Evolutionary conservation across 2,113 vertebrate genomes (phyloP).

Genomic region (Heptranchias perlo): DNA sequence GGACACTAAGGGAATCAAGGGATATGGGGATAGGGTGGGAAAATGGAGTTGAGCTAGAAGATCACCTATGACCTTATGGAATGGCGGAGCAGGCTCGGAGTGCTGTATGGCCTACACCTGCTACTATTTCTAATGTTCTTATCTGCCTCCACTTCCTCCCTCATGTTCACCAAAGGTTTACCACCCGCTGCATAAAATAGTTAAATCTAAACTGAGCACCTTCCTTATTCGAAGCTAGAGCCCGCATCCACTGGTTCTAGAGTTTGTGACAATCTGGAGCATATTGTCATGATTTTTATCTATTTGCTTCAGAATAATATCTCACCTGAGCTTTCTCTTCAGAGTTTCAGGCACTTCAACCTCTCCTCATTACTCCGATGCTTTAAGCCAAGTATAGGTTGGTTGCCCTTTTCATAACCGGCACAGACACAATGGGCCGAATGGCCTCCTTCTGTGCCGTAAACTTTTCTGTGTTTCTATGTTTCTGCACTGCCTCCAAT

Average conservation of each 20-base stretch:
- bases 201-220: not conserved
- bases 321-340: not conserved
- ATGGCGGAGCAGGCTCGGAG: no score
- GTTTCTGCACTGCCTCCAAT: not conserved
- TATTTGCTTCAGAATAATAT: not conserved
- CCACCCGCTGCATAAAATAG: not conserved
- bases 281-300: not conserved
- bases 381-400: not conserved
- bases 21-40: no score
- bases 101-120: no score
- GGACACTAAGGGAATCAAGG: no score
- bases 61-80: no score
- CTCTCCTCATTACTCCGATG: not conserved
- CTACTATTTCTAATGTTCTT: no score
- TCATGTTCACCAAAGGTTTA: not conserved
- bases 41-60: no score
- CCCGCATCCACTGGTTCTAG: not conserved
- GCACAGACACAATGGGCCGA: no score
- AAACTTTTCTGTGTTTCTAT: no score
- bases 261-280: not conserved
- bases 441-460: no score
- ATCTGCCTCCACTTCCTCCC: not conserved
- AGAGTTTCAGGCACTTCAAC: not conserved
- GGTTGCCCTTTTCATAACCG: not conserved
- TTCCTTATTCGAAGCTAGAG: not conserved